phyloP scores from a whole-genome alignment of 1,140 invertebrate genomes.

The Parapsyche elsis region DNA sequence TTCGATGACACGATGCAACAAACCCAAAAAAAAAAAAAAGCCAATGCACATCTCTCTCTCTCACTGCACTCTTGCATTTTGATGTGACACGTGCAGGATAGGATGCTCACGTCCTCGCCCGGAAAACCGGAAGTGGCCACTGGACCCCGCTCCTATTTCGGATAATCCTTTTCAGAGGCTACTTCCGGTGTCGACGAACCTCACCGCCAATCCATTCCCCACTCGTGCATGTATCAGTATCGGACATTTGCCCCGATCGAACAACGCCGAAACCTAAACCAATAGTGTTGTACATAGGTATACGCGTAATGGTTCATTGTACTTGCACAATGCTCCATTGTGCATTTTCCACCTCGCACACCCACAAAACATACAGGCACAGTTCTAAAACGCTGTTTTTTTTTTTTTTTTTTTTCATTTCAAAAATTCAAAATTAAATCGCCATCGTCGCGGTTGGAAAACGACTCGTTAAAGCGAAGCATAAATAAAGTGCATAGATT shows the following conservation, averaged over 20 bases:
- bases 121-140: background rate
- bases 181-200: slow-evolving; percentile 9
- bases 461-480: too few relatives aligned
- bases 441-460: too few relatives aligned
- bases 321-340: background rate
- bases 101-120: background rate
- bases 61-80: background rate
- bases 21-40: too few relatives aligned
- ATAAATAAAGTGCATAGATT: too few relatives aligned
- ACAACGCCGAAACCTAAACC: background rate
- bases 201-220: background rate
- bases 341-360: background rate
- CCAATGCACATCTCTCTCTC: too few relatives aligned
- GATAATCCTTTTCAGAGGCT: background rate
- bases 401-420: too few relatives aligned
- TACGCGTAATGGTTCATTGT: background rate
- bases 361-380: too few relatives aligned
- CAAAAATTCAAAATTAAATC: too few relatives aligned
- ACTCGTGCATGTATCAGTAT: background rate
- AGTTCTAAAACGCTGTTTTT: too few relatives aligned
- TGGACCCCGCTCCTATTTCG: slow-evolving; percentile 16
- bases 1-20: background rate
- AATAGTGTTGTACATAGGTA: too few relatives aligned
- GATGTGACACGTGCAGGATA: background rate
- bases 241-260: background rate